phyloP scores from a whole-genome alignment of 2,113 vertebrate species.

The Myanophis thanlyinensis region DNA sequence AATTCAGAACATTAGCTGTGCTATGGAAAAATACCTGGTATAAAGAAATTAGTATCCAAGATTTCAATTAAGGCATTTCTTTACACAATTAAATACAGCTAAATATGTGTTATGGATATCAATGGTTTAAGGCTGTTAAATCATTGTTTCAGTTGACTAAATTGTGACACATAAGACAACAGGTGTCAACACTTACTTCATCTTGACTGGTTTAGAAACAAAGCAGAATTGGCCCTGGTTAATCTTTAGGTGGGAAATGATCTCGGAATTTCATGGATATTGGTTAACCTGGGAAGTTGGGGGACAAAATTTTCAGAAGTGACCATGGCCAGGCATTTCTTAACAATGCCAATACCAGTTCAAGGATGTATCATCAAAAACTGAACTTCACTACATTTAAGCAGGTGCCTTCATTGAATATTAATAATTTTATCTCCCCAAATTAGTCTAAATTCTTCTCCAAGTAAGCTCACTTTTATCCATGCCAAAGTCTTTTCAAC shows the following conservation, averaged over 20 bases:
- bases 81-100: background rate
- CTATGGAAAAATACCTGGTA: background rate
- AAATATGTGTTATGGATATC: background rate
- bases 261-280: background rate
- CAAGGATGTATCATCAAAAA: background rate
- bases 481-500: conserved; percentile 8
- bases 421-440: conserved; percentile 45
- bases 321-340: background rate
- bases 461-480: conserved; percentile 34
- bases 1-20: background rate
- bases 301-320: background rate
- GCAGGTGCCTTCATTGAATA: conserved; percentile 5
- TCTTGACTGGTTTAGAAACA: background rate
- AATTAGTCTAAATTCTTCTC: background rate
- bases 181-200: background rate
- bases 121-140: background rate
- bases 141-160: background rate
- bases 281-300: background rate
- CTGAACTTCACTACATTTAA: background rate
- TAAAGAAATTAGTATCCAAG: background rate
- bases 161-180: background rate
- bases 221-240: background rate
- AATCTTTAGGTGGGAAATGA: background rate
- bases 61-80: background rate
- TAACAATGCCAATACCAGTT: background rate